phyloP scores from a whole-genome alignment of 2,113 vertebrate species.

The Mesoclemmys tuberculata region DNA sequence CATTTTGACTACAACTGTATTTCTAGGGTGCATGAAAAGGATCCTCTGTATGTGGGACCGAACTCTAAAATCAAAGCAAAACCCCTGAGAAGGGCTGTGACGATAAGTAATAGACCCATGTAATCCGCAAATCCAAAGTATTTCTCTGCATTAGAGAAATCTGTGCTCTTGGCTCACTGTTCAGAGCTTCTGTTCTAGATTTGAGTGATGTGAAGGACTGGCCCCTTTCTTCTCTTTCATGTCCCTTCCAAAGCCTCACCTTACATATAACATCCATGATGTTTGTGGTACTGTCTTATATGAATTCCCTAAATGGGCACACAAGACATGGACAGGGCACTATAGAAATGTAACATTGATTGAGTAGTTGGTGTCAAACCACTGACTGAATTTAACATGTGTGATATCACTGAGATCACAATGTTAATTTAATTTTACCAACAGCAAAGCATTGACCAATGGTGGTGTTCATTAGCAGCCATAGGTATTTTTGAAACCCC shows the following conservation, averaged over 20 bases:
- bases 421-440: rapidly evolving
- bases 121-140: not conserved
- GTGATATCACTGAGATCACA: not conserved
- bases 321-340: not conserved
- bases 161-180: not conserved
- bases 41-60: not conserved
- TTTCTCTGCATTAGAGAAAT: not conserved
- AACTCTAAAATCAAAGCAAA: not conserved
- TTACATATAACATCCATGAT: not conserved
- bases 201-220: not conserved
- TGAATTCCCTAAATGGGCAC: not conserved
- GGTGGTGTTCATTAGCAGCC: rapidly evolving
- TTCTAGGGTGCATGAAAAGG: not conserved
- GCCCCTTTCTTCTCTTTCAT: not conserved
- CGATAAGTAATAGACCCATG: not conserved
- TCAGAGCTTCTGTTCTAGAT: not conserved
- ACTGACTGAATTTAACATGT: rapidly evolving
- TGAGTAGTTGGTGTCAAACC: not conserved
- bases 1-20: rapidly evolving
- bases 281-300: not conserved
- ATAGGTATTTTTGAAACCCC: not conserved
- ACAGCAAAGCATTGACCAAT: rapidly evolving
- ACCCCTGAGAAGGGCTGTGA: not conserved
- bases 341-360: rapidly evolving
- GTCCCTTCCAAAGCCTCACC: not conserved